Evolutionary conservation across 1,140 invertebrate species (phyloP).

Genomic region (Scaptodrosophila lebanonensis): DNA sequence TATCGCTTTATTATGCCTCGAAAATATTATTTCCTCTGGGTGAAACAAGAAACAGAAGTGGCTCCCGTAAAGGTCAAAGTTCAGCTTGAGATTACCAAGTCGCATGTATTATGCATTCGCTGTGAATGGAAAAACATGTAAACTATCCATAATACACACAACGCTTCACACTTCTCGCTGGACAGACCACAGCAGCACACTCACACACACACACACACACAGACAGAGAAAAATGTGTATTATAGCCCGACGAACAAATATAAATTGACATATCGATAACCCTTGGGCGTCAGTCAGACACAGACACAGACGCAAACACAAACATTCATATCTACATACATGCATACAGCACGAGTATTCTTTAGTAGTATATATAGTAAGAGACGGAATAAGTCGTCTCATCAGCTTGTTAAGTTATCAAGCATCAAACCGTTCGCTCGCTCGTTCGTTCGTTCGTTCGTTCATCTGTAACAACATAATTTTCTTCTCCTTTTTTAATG

Average conservation of each 20-base stretch:
- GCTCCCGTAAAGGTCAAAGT: conserved; percentile 36
- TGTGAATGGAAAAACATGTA: conserved; percentile 36
- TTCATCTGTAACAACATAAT: no score
- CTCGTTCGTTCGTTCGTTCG: no score
- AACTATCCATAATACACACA: conserved; percentile 8
- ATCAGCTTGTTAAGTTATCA: no score
- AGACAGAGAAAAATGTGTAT: conserved; percentile 45
- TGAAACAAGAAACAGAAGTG: background rate
- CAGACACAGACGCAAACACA: conserved; percentile 16
- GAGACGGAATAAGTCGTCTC: no score
- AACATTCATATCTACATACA: conserved; percentile 41
- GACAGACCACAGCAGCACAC: conserved; percentile 1
- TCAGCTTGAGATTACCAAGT: conserved; percentile 37
- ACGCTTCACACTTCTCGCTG: conserved; percentile 25
- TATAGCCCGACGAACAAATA: conserved; percentile 43
- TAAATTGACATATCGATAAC: conserved; percentile 46
- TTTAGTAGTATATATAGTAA: no score
- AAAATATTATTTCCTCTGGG: background rate
- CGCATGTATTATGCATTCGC: conserved; percentile 43
- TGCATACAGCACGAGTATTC: no score
- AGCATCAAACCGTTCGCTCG: no score
- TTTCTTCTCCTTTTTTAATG: no score
- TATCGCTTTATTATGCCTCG: conserved; percentile 27
- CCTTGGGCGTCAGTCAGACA: conserved; percentile 35
- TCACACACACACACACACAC: background rate